Evolutionary conservation across 2,113 vertebrate genomes (phyloP).

Genomic region (Oreochromis niloticus): DNA sequence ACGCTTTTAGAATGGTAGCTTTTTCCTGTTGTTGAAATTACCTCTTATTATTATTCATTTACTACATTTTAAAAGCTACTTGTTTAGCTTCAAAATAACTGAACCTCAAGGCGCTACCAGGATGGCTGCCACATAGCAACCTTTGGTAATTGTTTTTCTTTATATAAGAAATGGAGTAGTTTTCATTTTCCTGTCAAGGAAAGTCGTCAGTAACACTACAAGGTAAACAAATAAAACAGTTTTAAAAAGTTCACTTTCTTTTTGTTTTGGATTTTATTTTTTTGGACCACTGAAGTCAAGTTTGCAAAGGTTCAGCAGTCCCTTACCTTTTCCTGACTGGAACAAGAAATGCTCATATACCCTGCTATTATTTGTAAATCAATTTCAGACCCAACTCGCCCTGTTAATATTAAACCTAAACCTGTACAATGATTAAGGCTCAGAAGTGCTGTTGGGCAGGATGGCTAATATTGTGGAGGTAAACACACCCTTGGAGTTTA

Average conservation of each 20-base stretch:
- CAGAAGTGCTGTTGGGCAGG: background rate
- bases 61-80: background rate
- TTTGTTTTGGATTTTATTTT: background rate
- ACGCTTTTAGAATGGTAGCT: background rate
- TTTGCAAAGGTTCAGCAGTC: background rate
- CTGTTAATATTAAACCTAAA: background rate
- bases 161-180: background rate
- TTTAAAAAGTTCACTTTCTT: background rate
- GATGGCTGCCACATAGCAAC: background rate
- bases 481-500: background rate
- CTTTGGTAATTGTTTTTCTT: background rate
- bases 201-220: background rate
- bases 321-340: background rate
- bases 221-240: background rate
- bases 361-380: background rate
- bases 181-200: background rate
- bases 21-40: background rate
- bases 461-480: background rate
- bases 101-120: background rate
- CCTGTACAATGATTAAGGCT: background rate
- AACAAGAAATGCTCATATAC: background rate
- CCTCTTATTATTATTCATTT: background rate
- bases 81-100: background rate
- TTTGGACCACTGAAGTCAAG: background rate
- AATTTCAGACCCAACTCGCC: background rate